Evolutionary conservation across 1,140 invertebrate genomes (phyloP).

Genomic region (Aphaenogaster rudis): DNA sequence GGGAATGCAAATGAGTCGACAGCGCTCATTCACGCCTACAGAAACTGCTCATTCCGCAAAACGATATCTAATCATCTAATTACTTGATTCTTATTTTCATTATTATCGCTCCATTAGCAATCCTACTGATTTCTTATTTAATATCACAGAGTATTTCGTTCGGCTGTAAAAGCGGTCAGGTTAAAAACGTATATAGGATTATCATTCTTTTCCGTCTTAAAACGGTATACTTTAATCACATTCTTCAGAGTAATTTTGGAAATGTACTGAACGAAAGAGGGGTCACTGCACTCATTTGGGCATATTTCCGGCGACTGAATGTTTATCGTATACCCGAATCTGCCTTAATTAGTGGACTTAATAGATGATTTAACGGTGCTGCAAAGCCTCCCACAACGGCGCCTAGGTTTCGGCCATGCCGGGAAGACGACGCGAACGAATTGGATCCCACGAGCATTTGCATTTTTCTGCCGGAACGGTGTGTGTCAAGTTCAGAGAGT

Average conservation of each 20-base stretch:
- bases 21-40: conserved; percentile 12
- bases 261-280: conserved; percentile 1
- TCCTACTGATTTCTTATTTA: background rate
- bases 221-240: conserved; percentile 1
- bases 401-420: conserved; percentile 47
- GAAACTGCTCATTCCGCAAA: conserved; percentile 3
- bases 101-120: conserved; percentile 9
- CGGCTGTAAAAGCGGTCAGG: no score
- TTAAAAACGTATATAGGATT: background rate
- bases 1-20: conserved; percentile 55
- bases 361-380: conserved; percentile 73
- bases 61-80: conserved; percentile 37
- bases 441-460: conserved; percentile 77
- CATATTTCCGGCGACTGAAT: background rate
- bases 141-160: background rate
- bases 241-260: background rate
- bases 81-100: conserved; percentile 15
- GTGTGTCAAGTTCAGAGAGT: conserved; percentile 60
- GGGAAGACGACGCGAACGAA: conserved; percentile 36
- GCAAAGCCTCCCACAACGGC: conserved; percentile 44
- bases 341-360: conserved; percentile 68
- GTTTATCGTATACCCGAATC: conserved; percentile 54
- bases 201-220: background rate
- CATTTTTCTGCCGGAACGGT: conserved; percentile 66
- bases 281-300: conserved; percentile 22